These are phyloP conservation scores for Spea bombifrons DNA, from an alignment of 2,113 vertebrate species.

Conservation along the genomic window DNA sequence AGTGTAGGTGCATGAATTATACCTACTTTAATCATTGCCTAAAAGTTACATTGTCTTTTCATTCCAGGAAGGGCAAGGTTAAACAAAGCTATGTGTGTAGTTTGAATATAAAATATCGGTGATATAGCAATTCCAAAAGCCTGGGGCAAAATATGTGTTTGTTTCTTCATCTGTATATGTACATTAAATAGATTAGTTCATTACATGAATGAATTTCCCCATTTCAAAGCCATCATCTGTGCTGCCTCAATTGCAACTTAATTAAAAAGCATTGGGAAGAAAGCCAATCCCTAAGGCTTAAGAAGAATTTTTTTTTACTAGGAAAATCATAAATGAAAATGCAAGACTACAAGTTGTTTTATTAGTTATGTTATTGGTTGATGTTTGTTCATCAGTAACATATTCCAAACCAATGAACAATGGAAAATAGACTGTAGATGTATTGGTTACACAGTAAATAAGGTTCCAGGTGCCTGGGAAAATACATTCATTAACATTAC, in stretches of 20 bases:
- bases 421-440: too few species aligned
- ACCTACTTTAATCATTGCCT: background rate
- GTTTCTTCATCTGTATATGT: conserved; percentile 18
- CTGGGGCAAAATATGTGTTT: background rate
- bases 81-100: background rate
- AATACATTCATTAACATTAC: too few species aligned
- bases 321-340: background rate
- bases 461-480: too few species aligned
- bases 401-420: background rate
- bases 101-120: background rate
- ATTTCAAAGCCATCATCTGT: conserved; percentile 11
- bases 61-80: background rate
- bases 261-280: conserved; percentile 15
- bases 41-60: background rate
- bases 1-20: too few species aligned
- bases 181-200: conserved; percentile 21
- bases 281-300: background rate
- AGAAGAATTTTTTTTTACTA: background rate
- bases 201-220: conserved; percentile 22
- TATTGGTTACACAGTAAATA: too few species aligned
- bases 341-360: background rate
- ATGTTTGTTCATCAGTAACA: background rate
- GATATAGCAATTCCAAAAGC: background rate
- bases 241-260: conserved; percentile 3
- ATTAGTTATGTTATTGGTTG: background rate